Percentiles rank a stretch among this genome's conserved stretches.
phyloP scores from a whole-genome alignment of 2,888 invertebrate genomes.

The Zygaena filipendulae region DNA sequence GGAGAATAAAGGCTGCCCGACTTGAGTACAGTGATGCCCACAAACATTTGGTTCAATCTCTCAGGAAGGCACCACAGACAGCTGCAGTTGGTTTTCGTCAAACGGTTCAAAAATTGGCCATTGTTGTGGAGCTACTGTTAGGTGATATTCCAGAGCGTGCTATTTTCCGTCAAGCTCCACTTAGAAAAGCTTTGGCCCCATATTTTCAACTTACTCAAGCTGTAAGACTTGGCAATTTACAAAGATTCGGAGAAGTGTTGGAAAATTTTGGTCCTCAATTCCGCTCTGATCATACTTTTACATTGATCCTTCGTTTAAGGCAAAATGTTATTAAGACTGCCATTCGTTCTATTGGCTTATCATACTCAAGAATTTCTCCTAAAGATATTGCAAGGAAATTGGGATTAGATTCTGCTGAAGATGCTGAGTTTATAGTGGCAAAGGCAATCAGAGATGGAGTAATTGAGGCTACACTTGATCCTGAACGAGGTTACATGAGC shows the following conservation, averaged over 20 bases:
- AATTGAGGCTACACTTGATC: constrained; percentile 97
- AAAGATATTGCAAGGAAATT: constrained; percentile 95
- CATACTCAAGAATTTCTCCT: constrained; percentile 96
- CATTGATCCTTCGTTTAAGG: constrained; percentile 92
- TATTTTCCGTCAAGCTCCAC: constrained; percentile 91
- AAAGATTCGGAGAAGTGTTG: constrained; percentile 92
- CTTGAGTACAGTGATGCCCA: constrained; percentile 98
- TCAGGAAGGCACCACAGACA: constrained; percentile 97
- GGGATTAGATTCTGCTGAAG: constrained; percentile 93
- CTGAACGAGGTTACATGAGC: constrained; percentile 95
- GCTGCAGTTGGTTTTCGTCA: constrained; percentile 99
- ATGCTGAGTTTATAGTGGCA: constrained; percentile 99
- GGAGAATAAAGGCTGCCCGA: constrained; percentile 97
- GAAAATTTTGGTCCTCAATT: constrained; percentile 93
- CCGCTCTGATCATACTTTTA: constrained; percentile 94
- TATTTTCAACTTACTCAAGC: constrained; percentile 98
- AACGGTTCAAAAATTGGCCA: constrained; percentile 94
- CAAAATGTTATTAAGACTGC: constrained; percentile 99
- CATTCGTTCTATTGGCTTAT: constrained; percentile 93
- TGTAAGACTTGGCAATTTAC: constrained; percentile 94
- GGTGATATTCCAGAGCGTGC: constrained; percentile 98
- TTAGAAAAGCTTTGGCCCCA: constrained; percentile 90
- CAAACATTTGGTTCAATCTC: constrained; percentile 93
- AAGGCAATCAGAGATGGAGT: constrained; percentile 98
- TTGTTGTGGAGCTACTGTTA: constrained; percentile 92